A percentile compares a stretch with the other conserved stretches of the same genome.
Evolutionary conservation across 2,888 invertebrate genomes (phyloP).

Genomic region (Podotricha telesiphe): DNA sequence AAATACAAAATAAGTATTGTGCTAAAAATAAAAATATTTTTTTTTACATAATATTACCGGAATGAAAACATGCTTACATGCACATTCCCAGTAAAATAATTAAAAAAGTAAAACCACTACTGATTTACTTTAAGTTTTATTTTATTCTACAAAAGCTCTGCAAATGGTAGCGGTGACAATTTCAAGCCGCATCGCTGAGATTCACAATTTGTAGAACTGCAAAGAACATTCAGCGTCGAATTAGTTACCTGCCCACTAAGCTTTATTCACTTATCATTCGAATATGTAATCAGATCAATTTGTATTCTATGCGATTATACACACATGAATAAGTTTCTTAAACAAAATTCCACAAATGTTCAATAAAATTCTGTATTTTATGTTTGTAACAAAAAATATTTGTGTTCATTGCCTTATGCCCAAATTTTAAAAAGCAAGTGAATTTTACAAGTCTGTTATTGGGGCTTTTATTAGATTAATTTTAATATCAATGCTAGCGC

Average conservation of each 20-base stretch:
- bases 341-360: too few species aligned
- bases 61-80: background rate
- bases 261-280: constrained; percentile 4
- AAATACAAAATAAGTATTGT: too few species aligned
- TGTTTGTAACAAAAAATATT: too few species aligned
- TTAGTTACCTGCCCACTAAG: constrained; percentile 22
- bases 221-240: constrained; percentile 14
- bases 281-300: background rate
- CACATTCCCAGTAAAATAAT: background rate
- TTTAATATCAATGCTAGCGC: background rate
- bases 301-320: background rate
- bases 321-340: background rate
- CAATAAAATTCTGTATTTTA: too few species aligned
- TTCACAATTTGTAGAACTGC: constrained; percentile 20
- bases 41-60: too few species aligned
- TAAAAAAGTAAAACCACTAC: background rate
- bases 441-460: too few species aligned
- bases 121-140: background rate
- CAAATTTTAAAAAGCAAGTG: too few species aligned
- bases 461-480: background rate
- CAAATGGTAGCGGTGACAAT: background rate
- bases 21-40: too few species aligned
- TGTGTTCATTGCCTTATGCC: too few species aligned
- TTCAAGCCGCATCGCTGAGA: constrained; percentile 1
- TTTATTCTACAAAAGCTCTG: constrained; percentile 5